Evolutionary conservation across 2,113 vertebrate species (phyloP).

Genomic region (Megaptera novaeangliae): DNA sequence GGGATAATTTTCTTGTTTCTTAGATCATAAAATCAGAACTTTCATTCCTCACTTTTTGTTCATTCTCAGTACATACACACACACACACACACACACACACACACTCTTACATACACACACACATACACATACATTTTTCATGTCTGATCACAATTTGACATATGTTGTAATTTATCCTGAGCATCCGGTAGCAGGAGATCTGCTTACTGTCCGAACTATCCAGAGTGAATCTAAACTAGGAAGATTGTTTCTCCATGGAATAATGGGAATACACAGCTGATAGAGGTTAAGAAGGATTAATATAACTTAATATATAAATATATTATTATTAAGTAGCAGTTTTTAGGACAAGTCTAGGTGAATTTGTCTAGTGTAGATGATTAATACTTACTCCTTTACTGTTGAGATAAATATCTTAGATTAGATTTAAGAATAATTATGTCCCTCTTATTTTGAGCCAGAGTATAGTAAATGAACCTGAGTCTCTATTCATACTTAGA

Average conservation of each 20-base stretch:
- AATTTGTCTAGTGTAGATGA: not conserved
- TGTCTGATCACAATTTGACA: not conserved
- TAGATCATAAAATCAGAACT: not conserved
- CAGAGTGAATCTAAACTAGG: not conserved
- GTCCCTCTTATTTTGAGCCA: not conserved
- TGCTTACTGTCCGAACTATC: not conserved
- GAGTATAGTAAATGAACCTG: not conserved
- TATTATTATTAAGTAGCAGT: not conserved
- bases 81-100: not conserved
- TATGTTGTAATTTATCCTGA: not conserved
- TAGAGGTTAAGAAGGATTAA: not conserved
- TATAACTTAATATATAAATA: not conserved
- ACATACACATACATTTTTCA: not conserved
- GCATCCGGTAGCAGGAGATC: not conserved
- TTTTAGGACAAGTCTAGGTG: not conserved
- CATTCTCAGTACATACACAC: not conserved
- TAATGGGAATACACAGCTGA: not conserved
- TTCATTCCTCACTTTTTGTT: not conserved
- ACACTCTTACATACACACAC: not conserved
- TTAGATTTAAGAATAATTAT: not conserved
- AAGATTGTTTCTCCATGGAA: not conserved
- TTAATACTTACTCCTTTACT: not conserved
- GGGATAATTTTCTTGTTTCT: not conserved
- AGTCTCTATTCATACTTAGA: not conserved
- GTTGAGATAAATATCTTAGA: not conserved